Conservation (phyloP, 2,797 vertebrate genomes). For the Trichosurus vulpecula region DNA sequence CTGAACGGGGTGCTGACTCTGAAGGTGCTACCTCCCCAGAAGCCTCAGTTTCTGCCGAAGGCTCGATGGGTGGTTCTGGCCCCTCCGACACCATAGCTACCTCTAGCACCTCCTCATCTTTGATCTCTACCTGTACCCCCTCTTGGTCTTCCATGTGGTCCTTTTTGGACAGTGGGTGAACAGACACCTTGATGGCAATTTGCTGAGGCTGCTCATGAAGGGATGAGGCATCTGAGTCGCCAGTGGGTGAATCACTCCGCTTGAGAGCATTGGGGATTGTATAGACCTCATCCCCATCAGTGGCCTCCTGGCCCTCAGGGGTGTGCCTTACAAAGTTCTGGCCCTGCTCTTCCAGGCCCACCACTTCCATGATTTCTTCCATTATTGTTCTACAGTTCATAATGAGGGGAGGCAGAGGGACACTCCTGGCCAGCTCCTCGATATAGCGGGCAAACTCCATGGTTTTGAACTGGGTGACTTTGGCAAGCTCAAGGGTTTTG, state of each 20-base stretch:
- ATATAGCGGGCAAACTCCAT: constrained; percentile 99
- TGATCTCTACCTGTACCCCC: constrained; percentile 76
- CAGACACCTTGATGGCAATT: constrained; percentile 97
- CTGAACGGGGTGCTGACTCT: constrained; percentile 57
- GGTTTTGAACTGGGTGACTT: constrained; percentile 99
- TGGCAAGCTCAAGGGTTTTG: constrained; percentile 98
- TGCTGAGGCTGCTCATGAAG: constrained; percentile 94
- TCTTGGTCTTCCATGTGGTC: constrained; percentile 86
- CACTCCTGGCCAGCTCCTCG: constrained; percentile 97
- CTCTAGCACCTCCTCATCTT: constrained; percentile 73
- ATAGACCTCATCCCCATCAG: constrained; percentile 88
- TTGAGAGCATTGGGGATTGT: constrained; percentile 90
- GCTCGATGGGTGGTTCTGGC: constrained; percentile 71
- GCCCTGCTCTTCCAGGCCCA: constrained; percentile 96
- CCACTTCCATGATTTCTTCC: constrained; percentile 99
- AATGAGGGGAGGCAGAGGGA: constrained; percentile 97
- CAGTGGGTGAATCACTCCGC: constrained; percentile 91
- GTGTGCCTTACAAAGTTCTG: constrained; percentile 93
- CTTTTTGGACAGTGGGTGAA: constrained; percentile 89
- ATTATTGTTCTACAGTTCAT: constrained; percentile 99
- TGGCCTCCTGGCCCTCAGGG: constrained; percentile 87
- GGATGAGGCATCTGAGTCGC: constrained; percentile 94
- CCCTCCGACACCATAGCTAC: constrained; percentile 68
- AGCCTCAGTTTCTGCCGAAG: constrained; percentile 75
- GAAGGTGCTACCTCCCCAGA: constrained; percentile 67